Evolutionary conservation across 2,113 vertebrate species (phyloP).

Genomic region (Bubo blakistoni): DNA sequence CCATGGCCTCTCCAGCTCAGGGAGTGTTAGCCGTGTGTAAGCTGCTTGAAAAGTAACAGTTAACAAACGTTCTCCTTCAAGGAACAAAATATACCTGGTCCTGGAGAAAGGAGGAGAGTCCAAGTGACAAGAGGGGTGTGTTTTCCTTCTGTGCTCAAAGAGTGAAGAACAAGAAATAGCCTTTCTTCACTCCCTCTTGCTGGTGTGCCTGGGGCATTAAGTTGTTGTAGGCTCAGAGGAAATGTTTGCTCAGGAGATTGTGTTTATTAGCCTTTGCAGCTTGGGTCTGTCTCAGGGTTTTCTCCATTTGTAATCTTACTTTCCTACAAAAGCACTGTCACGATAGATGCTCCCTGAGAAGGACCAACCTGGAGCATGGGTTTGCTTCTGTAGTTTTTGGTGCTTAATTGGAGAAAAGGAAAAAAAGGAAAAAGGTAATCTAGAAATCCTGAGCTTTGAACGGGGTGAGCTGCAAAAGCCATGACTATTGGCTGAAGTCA

Average conservation of each 20-base stretch:
- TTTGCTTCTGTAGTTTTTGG: not conserved
- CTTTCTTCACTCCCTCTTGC: not conserved
- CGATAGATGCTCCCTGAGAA: not conserved
- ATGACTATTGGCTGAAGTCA: not conserved
- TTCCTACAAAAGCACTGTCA: not conserved
- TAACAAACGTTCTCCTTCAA: not conserved
- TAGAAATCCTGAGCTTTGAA: not conserved
- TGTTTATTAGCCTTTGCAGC: not conserved
- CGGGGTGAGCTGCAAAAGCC: not conserved
- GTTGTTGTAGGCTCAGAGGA: not conserved
- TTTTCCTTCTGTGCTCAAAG: not conserved
- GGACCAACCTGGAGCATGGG: not conserved
- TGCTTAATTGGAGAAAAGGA: not conserved
- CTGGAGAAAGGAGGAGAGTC: not conserved
- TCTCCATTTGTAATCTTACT: not conserved
- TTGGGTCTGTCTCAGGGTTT: not conserved
- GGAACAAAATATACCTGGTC: not conserved
- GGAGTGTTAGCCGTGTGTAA: not conserved
- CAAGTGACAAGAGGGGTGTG: not conserved
- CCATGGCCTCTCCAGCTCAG: too few relatives aligned
- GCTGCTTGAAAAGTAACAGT: not conserved
- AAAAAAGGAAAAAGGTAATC: not conserved
- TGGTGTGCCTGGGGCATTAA: not conserved
- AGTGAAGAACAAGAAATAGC: not conserved
- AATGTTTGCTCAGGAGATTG: not conserved